Evolutionary conservation across 1,140 invertebrate genomes (phyloP).

Genomic region (Cydia fagiglandana): DNA sequence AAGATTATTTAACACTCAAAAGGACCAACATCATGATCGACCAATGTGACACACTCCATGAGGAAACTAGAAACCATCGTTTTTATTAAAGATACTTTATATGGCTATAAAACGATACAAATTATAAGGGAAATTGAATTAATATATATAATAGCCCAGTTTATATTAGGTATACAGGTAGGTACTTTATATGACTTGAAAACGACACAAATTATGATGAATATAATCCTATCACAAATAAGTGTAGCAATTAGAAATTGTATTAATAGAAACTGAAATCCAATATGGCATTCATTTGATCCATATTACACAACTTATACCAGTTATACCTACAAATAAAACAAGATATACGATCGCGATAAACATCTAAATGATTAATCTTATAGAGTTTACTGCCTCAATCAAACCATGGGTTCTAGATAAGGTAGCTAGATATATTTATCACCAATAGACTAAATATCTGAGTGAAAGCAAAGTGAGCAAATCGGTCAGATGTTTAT

Average conservation of each 20-base stretch:
- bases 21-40: too few relatives aligned
- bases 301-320: background rate
- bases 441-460: background rate
- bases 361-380: conserved; percentile 7
- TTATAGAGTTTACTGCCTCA: background rate
- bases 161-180: too few relatives aligned
- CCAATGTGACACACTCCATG: too few relatives aligned
- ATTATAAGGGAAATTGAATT: too few relatives aligned
- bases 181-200: too few relatives aligned
- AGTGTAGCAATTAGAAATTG: background rate
- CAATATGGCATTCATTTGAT: background rate
- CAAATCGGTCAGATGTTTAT: conserved; percentile 14
- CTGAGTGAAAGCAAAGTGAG: background rate
- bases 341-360: background rate
- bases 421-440: background rate
- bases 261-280: background rate
- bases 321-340: too few relatives aligned
- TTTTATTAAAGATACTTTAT: too few relatives aligned
- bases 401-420: background rate
- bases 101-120: too few relatives aligned
- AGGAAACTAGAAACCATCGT: too few relatives aligned
- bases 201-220: too few relatives aligned
- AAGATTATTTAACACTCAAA: too few relatives aligned
- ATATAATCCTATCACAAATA: background rate
- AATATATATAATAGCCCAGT: too few relatives aligned